A percentile compares a stretch with the other conserved stretches of the same genome.
These are phyloP conservation scores for Dasypogon diadema DNA, from an alignment of 2,888 invertebrate species.

Conservation along the genomic window DNA sequence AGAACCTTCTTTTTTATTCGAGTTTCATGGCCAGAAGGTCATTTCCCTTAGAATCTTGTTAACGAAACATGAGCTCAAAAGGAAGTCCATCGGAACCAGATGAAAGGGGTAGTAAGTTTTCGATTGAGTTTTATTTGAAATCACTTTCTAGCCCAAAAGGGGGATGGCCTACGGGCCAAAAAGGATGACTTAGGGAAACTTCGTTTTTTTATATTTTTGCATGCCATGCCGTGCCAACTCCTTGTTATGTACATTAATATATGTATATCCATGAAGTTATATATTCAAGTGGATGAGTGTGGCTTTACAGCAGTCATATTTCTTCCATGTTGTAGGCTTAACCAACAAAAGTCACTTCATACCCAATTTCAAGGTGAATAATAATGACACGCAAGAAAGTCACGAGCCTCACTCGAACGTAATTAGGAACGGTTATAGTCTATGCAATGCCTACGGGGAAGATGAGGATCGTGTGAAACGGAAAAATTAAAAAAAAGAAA, in stretches of 20 bases:
- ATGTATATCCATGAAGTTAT: neutral
- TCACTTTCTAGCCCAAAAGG: no score
- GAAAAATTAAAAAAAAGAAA: slow-evolving; percentile 18
- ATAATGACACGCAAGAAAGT: slow-evolving; percentile 4
- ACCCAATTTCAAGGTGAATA: slow-evolving; percentile 5
- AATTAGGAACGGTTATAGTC: neutral
- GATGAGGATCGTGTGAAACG: neutral
- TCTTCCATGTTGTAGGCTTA: neutral
- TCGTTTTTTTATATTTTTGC: neutral
- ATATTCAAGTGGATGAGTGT: neutral
- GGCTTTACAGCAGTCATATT: neutral
- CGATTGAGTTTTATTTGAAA: neutral
- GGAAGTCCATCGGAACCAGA: neutral
- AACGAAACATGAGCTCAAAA: neutral
- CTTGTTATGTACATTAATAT: neutral
- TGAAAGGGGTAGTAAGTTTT: neutral
- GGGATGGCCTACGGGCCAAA: no score
- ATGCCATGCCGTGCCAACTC: neutral
- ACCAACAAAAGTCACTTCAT: neutral
- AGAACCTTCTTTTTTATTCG: neutral
- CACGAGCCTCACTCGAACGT: slow-evolving; percentile 4
- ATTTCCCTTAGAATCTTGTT: neutral
- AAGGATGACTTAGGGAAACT: neutral
- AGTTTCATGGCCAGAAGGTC: neutral
- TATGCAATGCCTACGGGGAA: neutral